Conservation (phyloP, 2,113 vertebrate species). For the Odontophorus gujanensis region DNA sequence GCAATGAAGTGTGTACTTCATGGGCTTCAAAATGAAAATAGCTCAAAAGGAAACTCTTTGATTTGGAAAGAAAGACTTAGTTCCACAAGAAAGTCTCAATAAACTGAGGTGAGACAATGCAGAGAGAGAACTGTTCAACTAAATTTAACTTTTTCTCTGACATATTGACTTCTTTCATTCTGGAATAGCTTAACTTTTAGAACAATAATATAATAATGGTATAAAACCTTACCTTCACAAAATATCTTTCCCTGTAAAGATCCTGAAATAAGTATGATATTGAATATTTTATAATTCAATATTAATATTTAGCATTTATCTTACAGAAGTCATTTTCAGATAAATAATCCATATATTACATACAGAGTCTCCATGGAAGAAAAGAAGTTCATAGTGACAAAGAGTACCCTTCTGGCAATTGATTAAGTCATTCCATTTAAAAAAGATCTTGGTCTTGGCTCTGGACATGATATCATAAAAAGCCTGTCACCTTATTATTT, state of each 20-base stretch:
- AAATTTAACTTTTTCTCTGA: background rate
- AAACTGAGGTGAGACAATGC: background rate
- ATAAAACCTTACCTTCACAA: background rate
- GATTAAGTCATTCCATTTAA: conserved; percentile 37
- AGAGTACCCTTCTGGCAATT: conserved; percentile 64
- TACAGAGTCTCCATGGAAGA: background rate
- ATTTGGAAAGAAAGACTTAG: background rate
- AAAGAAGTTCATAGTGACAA: conserved; percentile 16
- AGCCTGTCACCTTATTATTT: background rate
- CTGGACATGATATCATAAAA: conserved; percentile 22
- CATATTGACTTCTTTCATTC: background rate
- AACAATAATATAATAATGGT: background rate
- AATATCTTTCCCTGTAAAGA: background rate
- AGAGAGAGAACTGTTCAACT: background rate
- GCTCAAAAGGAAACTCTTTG: background rate
- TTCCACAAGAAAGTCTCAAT: background rate
- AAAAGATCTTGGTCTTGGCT: conserved; percentile 28
- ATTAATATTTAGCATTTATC: background rate
- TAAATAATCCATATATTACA: background rate
- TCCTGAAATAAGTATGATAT: background rate
- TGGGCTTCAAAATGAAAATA: conserved; percentile 11
- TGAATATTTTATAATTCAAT: background rate
- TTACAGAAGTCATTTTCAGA: background rate
- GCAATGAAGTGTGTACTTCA: background rate
- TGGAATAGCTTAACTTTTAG: background rate